A percentile compares a stretch with the other conserved stretches of the same genome.
phyloP scores from a whole-genome alignment of 2,888 invertebrate species.

The Sericinus montela region DNA sequence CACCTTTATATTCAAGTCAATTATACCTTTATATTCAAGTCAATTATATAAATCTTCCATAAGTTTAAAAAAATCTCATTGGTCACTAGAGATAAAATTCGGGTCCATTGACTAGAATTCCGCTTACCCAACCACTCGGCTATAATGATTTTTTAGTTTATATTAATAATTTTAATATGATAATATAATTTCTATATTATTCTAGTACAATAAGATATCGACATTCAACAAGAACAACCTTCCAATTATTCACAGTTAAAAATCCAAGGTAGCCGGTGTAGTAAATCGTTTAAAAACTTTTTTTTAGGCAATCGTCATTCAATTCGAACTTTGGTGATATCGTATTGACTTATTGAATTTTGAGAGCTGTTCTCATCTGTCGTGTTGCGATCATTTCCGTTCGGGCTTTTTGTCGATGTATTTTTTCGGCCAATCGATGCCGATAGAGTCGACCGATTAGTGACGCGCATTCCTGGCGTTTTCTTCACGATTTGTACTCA shows the following conservation, averaged over 20 bases:
- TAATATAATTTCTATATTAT: too few species aligned
- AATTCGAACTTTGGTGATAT: constrained; percentile 72
- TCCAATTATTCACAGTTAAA: constrained; percentile 31
- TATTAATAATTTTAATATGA: too few species aligned
- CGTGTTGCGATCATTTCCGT: constrained; percentile 68
- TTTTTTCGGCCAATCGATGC: constrained; percentile 41
- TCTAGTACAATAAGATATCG: constrained; percentile 3
- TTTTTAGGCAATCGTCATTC: constrained; percentile 68
- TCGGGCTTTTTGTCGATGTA: constrained; percentile 42
- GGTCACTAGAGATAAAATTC: too few species aligned
- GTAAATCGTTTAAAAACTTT: constrained; percentile 57
- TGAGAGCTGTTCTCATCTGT: constrained; percentile 62
- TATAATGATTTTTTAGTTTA: too few species aligned
- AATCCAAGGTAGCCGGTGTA: constrained; percentile 45
- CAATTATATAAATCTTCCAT: too few species aligned
- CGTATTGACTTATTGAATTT: constrained; percentile 72
- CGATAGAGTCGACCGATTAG: constrained; percentile 54
- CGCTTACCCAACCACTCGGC: too few species aligned
- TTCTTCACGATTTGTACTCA: constrained; percentile 37
- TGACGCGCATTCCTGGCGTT: constrained; percentile 66
- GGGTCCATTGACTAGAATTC: too few species aligned
- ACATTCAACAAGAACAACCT: constrained; percentile 23
- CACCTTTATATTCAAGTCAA: too few species aligned
- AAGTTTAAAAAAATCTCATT: too few species aligned
- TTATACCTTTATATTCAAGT: too few species aligned